These are phyloP conservation scores for Petrocephalus zakoni DNA, from an alignment of 2,113 vertebrate species.

Conservation along the genomic window DNA sequence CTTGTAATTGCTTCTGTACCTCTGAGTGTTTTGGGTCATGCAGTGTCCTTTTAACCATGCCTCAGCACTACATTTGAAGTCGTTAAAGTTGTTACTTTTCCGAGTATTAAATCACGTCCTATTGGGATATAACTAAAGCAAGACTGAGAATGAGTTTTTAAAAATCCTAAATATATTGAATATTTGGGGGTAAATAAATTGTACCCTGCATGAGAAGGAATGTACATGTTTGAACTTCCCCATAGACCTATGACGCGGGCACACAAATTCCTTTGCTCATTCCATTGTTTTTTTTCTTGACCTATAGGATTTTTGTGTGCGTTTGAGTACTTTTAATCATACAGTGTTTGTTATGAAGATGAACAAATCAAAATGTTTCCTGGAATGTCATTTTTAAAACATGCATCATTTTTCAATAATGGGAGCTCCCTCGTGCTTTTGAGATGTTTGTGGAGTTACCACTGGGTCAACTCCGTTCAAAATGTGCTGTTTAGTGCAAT, in stretches of 20 bases:
- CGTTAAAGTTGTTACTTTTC: neutral
- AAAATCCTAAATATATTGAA: constrained; percentile 47
- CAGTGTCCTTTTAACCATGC: neutral
- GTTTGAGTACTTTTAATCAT: constrained; percentile 44
- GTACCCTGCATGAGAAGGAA: constrained; percentile 62
- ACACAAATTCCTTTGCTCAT: constrained; percentile 44
- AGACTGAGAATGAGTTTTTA: neutral
- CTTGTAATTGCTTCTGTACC: neutral
- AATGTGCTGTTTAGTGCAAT: constrained; percentile 25
- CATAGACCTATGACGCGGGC: constrained; percentile 33
- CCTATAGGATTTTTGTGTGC: constrained; percentile 28
- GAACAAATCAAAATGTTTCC: constrained; percentile 38
- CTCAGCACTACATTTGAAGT: neutral
- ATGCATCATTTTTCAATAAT: constrained; percentile 24
- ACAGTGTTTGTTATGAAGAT: constrained; percentile 27
- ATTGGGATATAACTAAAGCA: neutral
- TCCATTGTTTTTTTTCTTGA: constrained; percentile 41
- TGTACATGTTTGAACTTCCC: constrained; percentile 43
- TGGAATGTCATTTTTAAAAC: constrained; percentile 53
- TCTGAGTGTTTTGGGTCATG: constrained; percentile 3
- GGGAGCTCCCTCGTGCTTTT: constrained; percentile 37
- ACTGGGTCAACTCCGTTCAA: neutral
- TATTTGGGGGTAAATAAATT: constrained; percentile 37
- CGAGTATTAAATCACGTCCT: neutral
- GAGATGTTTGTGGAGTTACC: constrained; percentile 13